Percentiles rank a stretch among this genome's conserved stretches.
These are phyloP conservation scores for Fratercula arctica DNA, from an alignment of 2,797 vertebrate species.

Conservation along the genomic window DNA sequence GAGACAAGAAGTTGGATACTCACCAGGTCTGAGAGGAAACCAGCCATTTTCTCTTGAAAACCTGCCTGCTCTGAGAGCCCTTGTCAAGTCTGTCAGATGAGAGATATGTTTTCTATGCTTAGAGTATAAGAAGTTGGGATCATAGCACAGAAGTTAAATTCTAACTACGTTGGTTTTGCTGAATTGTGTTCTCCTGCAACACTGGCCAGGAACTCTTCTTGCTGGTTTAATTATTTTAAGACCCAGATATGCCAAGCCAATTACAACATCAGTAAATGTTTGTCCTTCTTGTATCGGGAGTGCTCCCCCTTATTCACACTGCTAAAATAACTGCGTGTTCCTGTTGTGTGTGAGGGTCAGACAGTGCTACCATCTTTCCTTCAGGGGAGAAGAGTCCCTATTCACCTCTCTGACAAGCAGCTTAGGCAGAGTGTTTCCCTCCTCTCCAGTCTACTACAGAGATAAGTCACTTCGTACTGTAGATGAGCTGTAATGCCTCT, in stretches of 20 bases:
- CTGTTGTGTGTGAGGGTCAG: background rate
- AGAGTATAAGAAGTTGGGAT: background rate
- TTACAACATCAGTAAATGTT: slow-evolving; percentile 19
- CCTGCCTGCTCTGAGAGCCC: slow-evolving; percentile 4
- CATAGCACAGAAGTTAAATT: slow-evolving; percentile 26
- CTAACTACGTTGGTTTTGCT: background rate
- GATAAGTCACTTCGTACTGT: background rate
- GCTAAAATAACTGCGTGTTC: background rate
- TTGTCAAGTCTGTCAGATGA: background rate
- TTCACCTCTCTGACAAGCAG: background rate
- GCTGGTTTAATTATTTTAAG: slow-evolving; percentile 62
- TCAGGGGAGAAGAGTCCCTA: background rate
- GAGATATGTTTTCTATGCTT: background rate
- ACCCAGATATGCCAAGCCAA: background rate
- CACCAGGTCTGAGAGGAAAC: slow-evolving; percentile 57
- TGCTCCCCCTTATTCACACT: accelerated
- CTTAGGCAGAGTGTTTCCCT: background rate
- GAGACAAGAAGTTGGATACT: slow-evolving; percentile 34
- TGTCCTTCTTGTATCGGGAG: background rate
- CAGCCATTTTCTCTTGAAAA: slow-evolving; percentile 36
- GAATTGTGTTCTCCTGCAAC: background rate
- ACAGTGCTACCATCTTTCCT: background rate
- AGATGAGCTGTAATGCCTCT: background rate
- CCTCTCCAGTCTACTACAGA: background rate
- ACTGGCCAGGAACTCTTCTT: background rate